phyloP scores from a whole-genome alignment of 2,888 invertebrate genomes.

The Drosophila koepferae region DNA sequence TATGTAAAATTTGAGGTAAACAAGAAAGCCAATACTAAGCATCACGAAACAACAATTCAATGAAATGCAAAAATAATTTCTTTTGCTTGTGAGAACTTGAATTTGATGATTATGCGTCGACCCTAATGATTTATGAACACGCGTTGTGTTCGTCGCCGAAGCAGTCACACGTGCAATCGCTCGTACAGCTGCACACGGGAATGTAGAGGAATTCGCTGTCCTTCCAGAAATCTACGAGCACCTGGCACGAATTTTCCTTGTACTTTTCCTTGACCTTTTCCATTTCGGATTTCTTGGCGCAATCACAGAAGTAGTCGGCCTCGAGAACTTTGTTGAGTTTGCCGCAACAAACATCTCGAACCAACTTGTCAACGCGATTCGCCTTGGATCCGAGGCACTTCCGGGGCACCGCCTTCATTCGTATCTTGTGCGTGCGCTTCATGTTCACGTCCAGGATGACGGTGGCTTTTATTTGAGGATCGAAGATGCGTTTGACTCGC shows the following conservation, averaged over 20 bases:
- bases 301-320: slow-evolving; percentile 44
- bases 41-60: not conserved
- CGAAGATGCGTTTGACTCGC: slow-evolving; percentile 43
- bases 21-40: not conserved
- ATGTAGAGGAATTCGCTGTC: slow-evolving; percentile 64
- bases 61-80: not conserved
- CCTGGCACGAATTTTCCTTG: slow-evolving; percentile 24
- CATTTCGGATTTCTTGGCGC: slow-evolving; percentile 20
- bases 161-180: slow-evolving; percentile 40
- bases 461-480: slow-evolving; percentile 33
- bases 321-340: slow-evolving; percentile 19
- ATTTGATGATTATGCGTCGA: not conserved
- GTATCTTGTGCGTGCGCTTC: slow-evolving; percentile 32
- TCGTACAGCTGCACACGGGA: slow-evolving; percentile 32
- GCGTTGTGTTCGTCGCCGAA: not conserved
- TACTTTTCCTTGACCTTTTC: slow-evolving; percentile 12
- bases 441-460: slow-evolving; percentile 57
- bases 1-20: not conserved
- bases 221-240: slow-evolving; percentile 61
- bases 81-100: too few relatives aligned
- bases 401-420: slow-evolving; percentile 39
- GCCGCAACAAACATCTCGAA: slow-evolving; percentile 43
- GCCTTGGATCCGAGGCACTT: slow-evolving; percentile 1
- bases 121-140: not conserved
- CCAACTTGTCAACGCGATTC: slow-evolving; percentile 33